Evolutionary conservation across 2,888 invertebrate genomes (phyloP), one percentile per base, ranked within the genome.

Genomic region (Steinernema hermaphroditum): DNA sequence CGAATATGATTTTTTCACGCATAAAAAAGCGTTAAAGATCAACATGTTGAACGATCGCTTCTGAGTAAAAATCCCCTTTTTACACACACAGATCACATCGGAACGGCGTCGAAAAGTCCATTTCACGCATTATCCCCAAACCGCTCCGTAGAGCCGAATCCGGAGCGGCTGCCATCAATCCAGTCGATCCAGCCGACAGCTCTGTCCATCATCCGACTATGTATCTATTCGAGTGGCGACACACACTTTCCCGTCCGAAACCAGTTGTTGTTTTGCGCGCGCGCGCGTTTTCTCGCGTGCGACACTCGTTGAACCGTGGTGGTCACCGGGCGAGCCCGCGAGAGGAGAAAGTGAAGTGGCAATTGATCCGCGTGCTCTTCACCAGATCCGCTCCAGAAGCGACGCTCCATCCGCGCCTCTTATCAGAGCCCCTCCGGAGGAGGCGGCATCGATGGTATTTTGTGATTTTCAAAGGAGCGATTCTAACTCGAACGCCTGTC

Each of bases 261-360:
- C 54, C 54, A 54, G 54, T 54, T 54, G 54, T 54, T 54, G 54
- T 54, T 54, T 54, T 54, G 54, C 54, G 54, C 49, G 49, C 49
- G 49, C 9, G 49, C 49, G 46, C 54, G 54, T 54, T 37, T 37
- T 37, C 37, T 37, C 37, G 37, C 6, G 54, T 22, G 54, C 54
- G 54, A 54, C 54, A 54, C 54, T 54, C 54, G 54, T 54, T 54
- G 54, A 54, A 54, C 54, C 54, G 54, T 54, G 49, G 9, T 49
- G 54, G 54, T 54, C 54, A 54, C 12, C 49, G 19, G 12, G 19
- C 12, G 49, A 49, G 54, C 54, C 2, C 54, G 22, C 54, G 27
- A 27, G 54, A 22, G 19, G 46, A 2, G 54, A 54, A 54, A 54
- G 54, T 54, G 54, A 54, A 54, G 54, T 54, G 54, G 54, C 54